phyloP scores from a whole-genome alignment of 2,797 vertebrate genomes.

The Diglossa cyanea region DNA sequence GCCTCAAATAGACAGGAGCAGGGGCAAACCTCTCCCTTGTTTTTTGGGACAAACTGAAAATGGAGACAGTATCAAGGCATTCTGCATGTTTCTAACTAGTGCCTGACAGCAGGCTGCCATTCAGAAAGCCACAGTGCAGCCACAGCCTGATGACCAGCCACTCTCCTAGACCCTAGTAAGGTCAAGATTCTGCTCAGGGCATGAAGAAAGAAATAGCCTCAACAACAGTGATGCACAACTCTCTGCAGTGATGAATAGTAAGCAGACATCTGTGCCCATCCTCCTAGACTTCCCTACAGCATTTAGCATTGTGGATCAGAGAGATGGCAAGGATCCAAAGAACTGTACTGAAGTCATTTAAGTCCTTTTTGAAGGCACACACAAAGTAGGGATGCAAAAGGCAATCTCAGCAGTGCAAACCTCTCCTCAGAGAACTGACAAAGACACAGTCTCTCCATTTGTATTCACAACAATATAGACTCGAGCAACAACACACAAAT shows the following conservation, averaged over 20 bases:
- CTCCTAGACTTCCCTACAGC: background rate
- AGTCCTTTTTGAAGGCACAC: background rate
- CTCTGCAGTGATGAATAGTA: background rate
- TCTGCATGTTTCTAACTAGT: background rate
- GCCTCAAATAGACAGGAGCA: background rate
- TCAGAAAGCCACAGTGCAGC: background rate
- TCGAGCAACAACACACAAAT: background rate
- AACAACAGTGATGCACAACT: background rate
- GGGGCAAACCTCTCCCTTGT: background rate
- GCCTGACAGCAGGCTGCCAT: background rate
- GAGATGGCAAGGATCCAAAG: constrained; percentile 3
- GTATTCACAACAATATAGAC: background rate
- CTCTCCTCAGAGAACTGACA: background rate
- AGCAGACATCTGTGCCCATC: constrained; percentile 13
- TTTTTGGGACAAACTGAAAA: background rate
- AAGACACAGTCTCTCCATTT: background rate
- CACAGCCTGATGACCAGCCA: background rate
- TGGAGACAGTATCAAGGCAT: background rate
- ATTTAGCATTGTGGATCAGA: background rate
- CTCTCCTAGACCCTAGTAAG: background rate
- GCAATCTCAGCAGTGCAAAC: constrained; percentile 6
- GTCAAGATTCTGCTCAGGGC: background rate
- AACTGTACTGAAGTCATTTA: background rate
- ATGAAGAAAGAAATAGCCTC: background rate
- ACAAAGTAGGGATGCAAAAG: background rate